Evolutionary conservation across 2,113 vertebrate species (phyloP), one percentile per base, ranked within the genome.

Genomic region (Serranochromis macrocephalus): DNA sequence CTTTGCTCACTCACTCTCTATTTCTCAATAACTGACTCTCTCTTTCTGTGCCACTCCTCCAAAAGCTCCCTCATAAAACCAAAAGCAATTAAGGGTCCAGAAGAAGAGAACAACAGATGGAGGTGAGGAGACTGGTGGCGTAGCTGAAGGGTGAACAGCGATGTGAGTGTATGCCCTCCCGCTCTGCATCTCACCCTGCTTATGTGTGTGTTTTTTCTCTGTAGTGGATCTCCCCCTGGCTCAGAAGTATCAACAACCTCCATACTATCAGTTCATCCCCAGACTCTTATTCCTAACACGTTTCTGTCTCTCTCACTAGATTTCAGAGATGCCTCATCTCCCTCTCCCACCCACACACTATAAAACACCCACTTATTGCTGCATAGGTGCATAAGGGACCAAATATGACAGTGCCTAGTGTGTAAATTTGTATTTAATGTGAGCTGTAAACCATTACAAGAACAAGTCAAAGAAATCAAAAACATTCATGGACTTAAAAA

Each of bases 81-180:
- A 89, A 91, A 94, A 83, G 81, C 91, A 94, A 93, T 94, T 91
- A 93, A 81, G 82, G 51, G 66, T 68, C 61, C 21, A 6, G 61
- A 83, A 84, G 33, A 85, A n/a, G 51, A 54, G 51, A 58, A 78
- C 45, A 78, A 78, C 2, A 78, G 49, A 40, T 45, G 12, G 66
- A 82, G 66, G 84, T 17, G 57, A 82, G 81, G 26, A 84, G 83
- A 49, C 66, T 36, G 55, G 81, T 40, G 82, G 68, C 42, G 33
- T 36, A 36, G 83, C 81, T 49, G 7, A 31, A 73, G 81, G 87
- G n/a, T 80, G 61, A 73, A 51, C 14, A 29, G 19, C 57, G 61
- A 91, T 83, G 61, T 61, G 58, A 49, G 45, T 78, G 71, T 49
- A 12, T 49, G 73, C 45, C 73, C 47, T 71, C 73, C 29, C 7